Percentiles rank a stretch among this genome's conserved stretches.
These are phyloP conservation scores for Scolopax mira DNA, from an alignment of 2,113 vertebrate species.

Conservation along the genomic window DNA sequence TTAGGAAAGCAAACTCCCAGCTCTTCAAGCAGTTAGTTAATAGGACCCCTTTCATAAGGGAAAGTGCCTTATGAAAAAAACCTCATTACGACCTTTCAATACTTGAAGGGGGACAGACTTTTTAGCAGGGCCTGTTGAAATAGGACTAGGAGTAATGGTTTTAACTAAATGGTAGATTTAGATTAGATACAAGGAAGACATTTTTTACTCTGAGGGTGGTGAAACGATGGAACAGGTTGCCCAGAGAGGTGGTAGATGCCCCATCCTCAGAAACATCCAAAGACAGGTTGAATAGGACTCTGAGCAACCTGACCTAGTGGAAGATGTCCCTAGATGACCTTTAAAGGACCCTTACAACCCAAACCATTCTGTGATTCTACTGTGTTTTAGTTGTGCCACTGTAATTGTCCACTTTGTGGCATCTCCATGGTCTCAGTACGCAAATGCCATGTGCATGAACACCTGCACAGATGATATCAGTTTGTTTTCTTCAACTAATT, in stretches of 20 bases:
- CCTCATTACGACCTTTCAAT: background rate
- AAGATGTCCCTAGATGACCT: background rate
- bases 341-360: background rate
- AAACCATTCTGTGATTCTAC: background rate
- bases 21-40: background rate
- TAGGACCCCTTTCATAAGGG: background rate
- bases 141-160: background rate
- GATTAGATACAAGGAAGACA: background rate
- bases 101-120: background rate
- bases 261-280: background rate
- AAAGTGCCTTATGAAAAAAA: background rate
- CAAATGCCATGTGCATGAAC: rapidly evolving
- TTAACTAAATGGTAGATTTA: background rate
- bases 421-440: background rate
- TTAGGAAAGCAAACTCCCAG: background rate
- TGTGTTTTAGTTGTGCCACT: too few relatives aligned
- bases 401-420: background rate
- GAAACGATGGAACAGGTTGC: background rate
- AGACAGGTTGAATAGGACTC: background rate
- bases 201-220: background rate
- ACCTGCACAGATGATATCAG: rapidly evolving
- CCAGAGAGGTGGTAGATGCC: background rate
- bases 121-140: background rate
- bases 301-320: background rate
- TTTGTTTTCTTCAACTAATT: background rate